Evolutionary conservation across 2,113 vertebrate species (phyloP), one percentile per base, ranked within the genome.

Genomic region (Symphodus melops): DNA sequence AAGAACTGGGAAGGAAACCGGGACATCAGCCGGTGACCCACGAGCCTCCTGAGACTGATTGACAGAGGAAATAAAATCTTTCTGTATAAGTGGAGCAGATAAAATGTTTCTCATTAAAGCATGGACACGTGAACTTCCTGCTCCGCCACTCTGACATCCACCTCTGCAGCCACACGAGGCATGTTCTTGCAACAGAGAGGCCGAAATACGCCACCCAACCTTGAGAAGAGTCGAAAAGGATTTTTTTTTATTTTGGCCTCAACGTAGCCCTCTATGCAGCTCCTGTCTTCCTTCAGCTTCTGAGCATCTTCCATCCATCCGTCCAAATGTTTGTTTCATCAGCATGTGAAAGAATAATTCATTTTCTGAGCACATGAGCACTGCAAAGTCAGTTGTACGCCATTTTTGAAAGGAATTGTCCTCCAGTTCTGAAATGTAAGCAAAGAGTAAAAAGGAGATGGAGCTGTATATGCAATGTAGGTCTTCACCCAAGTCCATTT

Each of bases 21-120:
- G 0, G 97, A 99, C 94, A 98, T 99, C 93, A 99, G 98, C 93
- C 97, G 97, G 95, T 99, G 97, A 99, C 94, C 81, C 85, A 53
- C 10, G 28, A 57, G 60, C 51, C 57, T 59, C 49, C 67, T 75
- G 44, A 75, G 84, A 89, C 91, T 85, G 55, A 79, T 46, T 48
- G 48, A 75, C 17, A 51, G 59, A 69, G 52, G 63, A 82, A 48
- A 60, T 72, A 5, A 25, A 63, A 37, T 66, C 20, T 73, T 83
- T 82, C 81, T 65, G n/a, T n/a, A 20, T 54, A 77, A 33, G 21
- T 71, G 89, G 80, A 85, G 61, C 79, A 56, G 68, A 60, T 63
- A 79, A 82, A 74, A 72, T 77, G 37, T 69, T 57, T 65, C 23
- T 79, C 75, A 71, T 68, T 49, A 23, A 81, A 77, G 88, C 88